Percentiles rank a stretch among this genome's conserved stretches.
phyloP scores from a whole-genome alignment of 2,113 vertebrate genomes.

The Perca flavescens region DNA sequence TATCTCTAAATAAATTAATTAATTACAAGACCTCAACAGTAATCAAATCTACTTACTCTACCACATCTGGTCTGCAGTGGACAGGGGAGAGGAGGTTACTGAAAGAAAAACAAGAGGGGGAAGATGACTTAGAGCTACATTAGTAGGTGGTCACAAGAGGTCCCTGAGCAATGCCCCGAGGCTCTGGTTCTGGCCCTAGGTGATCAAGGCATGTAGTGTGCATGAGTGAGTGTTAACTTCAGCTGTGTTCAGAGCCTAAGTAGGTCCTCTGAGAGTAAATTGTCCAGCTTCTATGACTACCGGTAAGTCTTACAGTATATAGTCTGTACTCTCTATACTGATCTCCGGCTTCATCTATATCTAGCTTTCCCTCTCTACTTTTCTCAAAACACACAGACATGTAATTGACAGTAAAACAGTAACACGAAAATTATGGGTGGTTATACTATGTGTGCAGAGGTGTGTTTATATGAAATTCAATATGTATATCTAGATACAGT shows the following conservation, averaged over 20 bases:
- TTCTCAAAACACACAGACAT: not conserved
- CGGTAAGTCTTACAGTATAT: conserved; percentile 12
- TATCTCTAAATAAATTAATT: not conserved
- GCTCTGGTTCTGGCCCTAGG: conserved; percentile 50
- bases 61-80: conserved; percentile 85
- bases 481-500: not conserved
- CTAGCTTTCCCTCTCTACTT: not conserved
- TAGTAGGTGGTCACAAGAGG: conserved; percentile 75
- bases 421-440: not conserved
- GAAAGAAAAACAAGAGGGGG: conserved; percentile 56
- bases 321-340: not conserved
- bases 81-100: conserved; percentile 88
- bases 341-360: conserved; percentile 2
- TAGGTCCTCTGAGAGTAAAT: conserved; percentile 50
- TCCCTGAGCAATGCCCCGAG: conserved; percentile 71
- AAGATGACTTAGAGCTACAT: conserved; percentile 50
- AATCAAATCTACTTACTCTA: conserved; percentile 87
- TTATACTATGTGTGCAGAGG: not conserved
- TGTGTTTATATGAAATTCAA: not conserved
- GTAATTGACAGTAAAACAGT: not conserved
- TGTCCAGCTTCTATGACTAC: conserved; percentile 49
- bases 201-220: conserved; percentile 64
- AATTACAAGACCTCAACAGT: not conserved
- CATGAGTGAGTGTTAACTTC: conserved; percentile 56
- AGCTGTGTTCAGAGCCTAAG: conserved; percentile 58